Base-by-base conservation (phyloP, 2,113 vertebrate genomes). In the Echinops telfairi region DNA sequence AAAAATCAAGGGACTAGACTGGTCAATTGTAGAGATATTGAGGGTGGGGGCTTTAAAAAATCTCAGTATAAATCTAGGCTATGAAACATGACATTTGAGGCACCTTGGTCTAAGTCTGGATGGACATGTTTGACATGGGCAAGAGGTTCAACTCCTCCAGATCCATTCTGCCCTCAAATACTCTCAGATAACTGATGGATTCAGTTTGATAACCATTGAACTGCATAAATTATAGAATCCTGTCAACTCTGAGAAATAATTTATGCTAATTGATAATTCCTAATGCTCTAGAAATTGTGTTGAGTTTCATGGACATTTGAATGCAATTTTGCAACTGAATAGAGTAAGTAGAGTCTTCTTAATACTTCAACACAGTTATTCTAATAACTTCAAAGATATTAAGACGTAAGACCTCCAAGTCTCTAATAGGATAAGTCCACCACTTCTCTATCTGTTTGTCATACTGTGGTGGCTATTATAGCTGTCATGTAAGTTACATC, bases 391-490 rank as follows among this genome's bases (percentile, higher is more conserved):
- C 57, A 83, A 57, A 62, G n/a, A 76, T 66, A n/a, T 6, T 62
- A 71, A 92, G 91, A 71, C 29, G 31, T 17, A 93, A 91, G 40
- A 68, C 3, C 64, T 90, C 12, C 70, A 57, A 58, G 2, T 90
- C 36, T 9, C 27, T n/a, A 79, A 77, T 58, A 40, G 40, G 40
- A 40, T 40, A 40, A 40, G 40, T 40, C 40, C 40, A 40, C 40
- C 40, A 40, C 40, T 40, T 40, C 40, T 40, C 40, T 40, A 40
- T 40, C 40, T 4, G 40, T 40, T 4, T 40, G 40, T 40, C 40
- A 40, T 7, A 40, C 40, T 40, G 40, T 40, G 40, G 40, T 40
- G 40, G 40, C 40, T 40, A 7, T 3, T 40, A 40, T 40, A 40
- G 40, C 40, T 40, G 40, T 40, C 40, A 40, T 40, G 40, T 40